A percentile compares a stretch with the other conserved stretches of the same genome.
Evolutionary conservation across 1,140 invertebrate genomes (phyloP).

Genomic region (Drosophila tsacasi): DNA sequence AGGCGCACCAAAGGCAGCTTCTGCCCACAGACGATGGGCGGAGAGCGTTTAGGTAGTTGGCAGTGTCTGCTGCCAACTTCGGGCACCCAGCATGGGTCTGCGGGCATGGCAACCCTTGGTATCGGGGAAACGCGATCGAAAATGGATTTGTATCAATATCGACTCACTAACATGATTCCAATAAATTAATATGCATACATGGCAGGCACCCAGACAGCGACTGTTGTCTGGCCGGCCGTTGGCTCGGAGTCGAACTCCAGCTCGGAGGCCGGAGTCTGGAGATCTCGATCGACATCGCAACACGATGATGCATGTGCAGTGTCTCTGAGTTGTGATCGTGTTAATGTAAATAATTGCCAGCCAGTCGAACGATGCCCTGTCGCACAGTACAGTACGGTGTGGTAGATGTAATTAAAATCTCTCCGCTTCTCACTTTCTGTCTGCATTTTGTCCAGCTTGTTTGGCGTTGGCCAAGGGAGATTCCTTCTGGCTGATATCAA

Average conservation of each 20-base stretch:
- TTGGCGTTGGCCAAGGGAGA: slow-evolving; percentile 51
- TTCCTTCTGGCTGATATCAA: slow-evolving; percentile 75
- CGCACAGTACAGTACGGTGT: slow-evolving; percentile 26
- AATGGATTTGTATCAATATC: slow-evolving; percentile 85
- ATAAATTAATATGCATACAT: slow-evolving; percentile 85
- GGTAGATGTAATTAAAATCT: slow-evolving; percentile 80
- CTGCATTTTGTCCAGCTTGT: slow-evolving; percentile 56
- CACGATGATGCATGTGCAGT: slow-evolving; percentile 84
- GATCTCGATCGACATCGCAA: slow-evolving; percentile 77
- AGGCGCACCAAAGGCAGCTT: slow-evolving; percentile 32
- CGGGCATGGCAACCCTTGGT: slow-evolving; percentile 15
- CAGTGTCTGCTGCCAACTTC: slow-evolving; percentile 48
- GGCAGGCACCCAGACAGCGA: slow-evolving; percentile 59
- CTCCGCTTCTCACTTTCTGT: slow-evolving; percentile 73
- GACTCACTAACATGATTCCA: slow-evolving; percentile 85
- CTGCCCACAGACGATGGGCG: slow-evolving; percentile 49
- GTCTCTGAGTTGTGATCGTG: slow-evolving; percentile 84
- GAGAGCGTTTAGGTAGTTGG: slow-evolving; percentile 52
- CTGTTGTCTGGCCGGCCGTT: slow-evolving; percentile 47
- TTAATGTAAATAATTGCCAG: slow-evolving; percentile 85
- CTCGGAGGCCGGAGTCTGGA: slow-evolving; percentile 21
- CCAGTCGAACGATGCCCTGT: slow-evolving; percentile 31
- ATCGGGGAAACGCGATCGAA: slow-evolving; percentile 74
- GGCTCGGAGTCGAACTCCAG: background rate
- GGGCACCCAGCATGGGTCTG: slow-evolving; percentile 46